These are phyloP conservation scores for Metridium senile DNA, from an alignment of 92 coral and sea anemone genomes.

Conservation along the genomic window DNA sequence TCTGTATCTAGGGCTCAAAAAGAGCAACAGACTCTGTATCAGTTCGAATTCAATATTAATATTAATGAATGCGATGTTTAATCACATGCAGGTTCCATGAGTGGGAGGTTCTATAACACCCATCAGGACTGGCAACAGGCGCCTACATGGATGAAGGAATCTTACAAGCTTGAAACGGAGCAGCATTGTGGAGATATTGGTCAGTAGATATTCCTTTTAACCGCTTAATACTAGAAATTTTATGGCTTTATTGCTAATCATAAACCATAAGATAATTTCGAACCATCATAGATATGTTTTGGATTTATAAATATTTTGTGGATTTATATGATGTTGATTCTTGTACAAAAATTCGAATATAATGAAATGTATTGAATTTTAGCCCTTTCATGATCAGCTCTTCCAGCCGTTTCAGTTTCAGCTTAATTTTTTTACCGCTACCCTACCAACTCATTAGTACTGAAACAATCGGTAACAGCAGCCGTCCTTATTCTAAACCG, in stretches of 20 bases:
- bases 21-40: not conserved
- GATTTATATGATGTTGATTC: too few species aligned
- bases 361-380: too few species aligned
- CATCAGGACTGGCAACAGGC: conserved; percentile 48
- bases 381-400: too few species aligned
- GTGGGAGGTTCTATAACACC: conserved; percentile 30
- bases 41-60: too few species aligned
- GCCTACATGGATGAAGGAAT: conserved; percentile 40
- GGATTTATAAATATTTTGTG: too few species aligned
- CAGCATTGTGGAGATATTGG: conserved; percentile 47
- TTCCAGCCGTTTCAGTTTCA: too few species aligned
- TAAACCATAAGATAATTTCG: too few species aligned
- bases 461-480: too few species aligned
- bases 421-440: not conserved
- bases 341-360: too few species aligned
- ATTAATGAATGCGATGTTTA: not conserved
- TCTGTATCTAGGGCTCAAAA: not conserved
- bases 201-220: conserved; percentile 22
- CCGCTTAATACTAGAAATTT: not conserved
- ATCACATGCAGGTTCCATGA: not conserved
- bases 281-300: too few species aligned
- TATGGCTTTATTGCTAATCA: not conserved
- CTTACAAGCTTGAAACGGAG: conserved; percentile 32
- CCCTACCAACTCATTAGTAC: not conserved
- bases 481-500: too few species aligned